A percentile compares a stretch with the other conserved stretches of the same genome.
Evolutionary conservation across 2,888 invertebrate genomes (phyloP).

Genomic region (Ophion ellenae): DNA sequence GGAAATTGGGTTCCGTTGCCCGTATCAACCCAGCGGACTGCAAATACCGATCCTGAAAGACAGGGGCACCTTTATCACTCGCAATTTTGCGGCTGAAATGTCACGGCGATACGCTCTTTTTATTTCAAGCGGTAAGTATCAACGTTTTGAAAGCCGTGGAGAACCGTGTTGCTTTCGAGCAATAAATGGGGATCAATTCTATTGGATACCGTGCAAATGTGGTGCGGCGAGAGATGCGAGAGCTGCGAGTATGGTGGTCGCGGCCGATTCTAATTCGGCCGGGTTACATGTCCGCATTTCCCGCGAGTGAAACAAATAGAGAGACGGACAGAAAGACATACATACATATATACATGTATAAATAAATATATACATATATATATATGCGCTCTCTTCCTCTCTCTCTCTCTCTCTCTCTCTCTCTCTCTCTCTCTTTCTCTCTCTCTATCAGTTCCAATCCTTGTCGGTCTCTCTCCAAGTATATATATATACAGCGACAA

Average conservation of each 20-base stretch:
- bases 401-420: too few relatives aligned
- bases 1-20: conserved; percentile 69
- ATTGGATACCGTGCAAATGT: conserved; percentile 11
- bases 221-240: conserved; percentile 26
- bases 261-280: conserved; percentile 64
- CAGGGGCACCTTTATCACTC: conserved; percentile 1
- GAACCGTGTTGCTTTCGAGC: conserved; percentile 13
- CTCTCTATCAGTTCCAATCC: conserved; percentile 17
- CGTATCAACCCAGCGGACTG: conserved; percentile 32
- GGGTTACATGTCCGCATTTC: conserved; percentile 64
- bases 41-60: neutral
- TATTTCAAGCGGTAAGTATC: conserved; percentile 6
- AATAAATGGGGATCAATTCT: conserved; percentile 5
- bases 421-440: conserved; percentile 23
- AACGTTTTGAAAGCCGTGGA: conserved; percentile 8
- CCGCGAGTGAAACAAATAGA: conserved; percentile 47
- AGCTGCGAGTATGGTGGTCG: conserved; percentile 40
- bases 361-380: neutral
- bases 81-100: conserved; percentile 2
- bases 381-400: too few relatives aligned
- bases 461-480: neutral
- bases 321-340: neutral
- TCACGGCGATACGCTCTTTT: conserved; percentile 14
- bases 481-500: neutral
- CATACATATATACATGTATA: too few relatives aligned